These are phyloP conservation scores for Thoracochromis brauschi DNA, from an alignment of 2,113 vertebrate species.

Conservation along the genomic window DNA sequence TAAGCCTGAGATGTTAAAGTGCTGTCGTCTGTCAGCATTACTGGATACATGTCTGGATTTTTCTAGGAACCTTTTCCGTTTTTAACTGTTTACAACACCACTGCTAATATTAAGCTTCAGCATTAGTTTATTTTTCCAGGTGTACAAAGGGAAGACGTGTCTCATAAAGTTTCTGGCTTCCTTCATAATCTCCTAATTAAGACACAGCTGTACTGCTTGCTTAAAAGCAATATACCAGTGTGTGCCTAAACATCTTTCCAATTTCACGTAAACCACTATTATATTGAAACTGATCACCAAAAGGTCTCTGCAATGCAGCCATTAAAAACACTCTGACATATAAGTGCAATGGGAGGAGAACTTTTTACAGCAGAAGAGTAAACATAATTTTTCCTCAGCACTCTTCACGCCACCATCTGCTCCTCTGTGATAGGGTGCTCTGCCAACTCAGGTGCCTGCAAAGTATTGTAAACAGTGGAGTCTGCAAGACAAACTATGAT, in stretches of 20 bases:
- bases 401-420: conserved; percentile 34
- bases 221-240: background rate
- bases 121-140: background rate
- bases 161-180: background rate
- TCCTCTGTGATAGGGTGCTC: background rate
- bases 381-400: background rate
- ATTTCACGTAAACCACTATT: background rate
- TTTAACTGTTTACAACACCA: background rate
- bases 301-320: background rate
- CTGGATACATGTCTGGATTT: background rate
- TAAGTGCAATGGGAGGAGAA: background rate
- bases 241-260: background rate
- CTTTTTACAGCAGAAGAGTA: conserved; percentile 12
- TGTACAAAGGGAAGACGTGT: background rate
- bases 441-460: conserved; percentile 27
- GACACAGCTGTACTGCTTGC: background rate
- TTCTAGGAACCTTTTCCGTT: background rate
- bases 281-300: background rate
- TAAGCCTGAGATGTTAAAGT: background rate
- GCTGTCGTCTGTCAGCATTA: background rate
- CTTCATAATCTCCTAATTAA: background rate
- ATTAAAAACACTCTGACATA: background rate
- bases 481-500: conserved; percentile 3
- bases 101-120: background rate
- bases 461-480: conserved; percentile 15